These are phyloP conservation scores for Myxocyprinus asiaticus DNA, from an alignment of 2,113 vertebrate species.

Conservation along the genomic window DNA sequence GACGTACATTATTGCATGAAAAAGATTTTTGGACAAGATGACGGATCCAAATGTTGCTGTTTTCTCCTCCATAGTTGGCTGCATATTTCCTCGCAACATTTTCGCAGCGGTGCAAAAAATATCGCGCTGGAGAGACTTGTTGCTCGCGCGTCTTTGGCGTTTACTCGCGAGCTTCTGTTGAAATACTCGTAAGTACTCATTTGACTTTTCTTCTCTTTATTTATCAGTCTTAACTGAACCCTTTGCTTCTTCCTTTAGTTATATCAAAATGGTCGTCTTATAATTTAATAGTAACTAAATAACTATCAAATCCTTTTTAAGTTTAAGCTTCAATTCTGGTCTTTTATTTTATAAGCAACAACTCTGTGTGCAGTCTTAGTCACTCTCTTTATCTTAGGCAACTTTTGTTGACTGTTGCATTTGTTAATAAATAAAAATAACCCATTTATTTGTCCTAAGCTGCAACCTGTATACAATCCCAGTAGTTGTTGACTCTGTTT, in stretches of 20 bases:
- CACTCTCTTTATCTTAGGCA: background rate
- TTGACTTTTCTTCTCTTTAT: background rate
- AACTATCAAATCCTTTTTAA: background rate
- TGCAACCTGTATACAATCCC: background rate
- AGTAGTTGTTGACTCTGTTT: constrained; percentile 7
- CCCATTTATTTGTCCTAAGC: background rate
- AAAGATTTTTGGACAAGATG: constrained; percentile 78
- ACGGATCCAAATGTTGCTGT: constrained; percentile 82
- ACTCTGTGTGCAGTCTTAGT: background rate
- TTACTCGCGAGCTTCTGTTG: constrained; percentile 53
- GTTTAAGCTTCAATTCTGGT: background rate
- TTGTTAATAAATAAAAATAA: background rate
- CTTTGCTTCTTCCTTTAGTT: constrained; percentile 8
- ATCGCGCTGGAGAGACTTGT: constrained; percentile 84
- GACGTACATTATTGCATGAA: constrained; percentile 39
- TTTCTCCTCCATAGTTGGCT: constrained; percentile 84
- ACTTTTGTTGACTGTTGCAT: background rate
- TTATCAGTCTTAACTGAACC: background rate
- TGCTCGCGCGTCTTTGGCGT: constrained; percentile 78
- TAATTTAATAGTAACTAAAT: background rate
- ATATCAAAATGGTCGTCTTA: background rate
- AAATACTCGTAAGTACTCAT: constrained; percentile 74
- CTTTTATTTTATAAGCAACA: constrained; percentile 10
- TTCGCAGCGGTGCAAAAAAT: constrained; percentile 86
- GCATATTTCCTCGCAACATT: constrained; percentile 89